Base-by-base conservation (phyloP, 1,140 invertebrate species). In the Cotesia typhae region DNA sequence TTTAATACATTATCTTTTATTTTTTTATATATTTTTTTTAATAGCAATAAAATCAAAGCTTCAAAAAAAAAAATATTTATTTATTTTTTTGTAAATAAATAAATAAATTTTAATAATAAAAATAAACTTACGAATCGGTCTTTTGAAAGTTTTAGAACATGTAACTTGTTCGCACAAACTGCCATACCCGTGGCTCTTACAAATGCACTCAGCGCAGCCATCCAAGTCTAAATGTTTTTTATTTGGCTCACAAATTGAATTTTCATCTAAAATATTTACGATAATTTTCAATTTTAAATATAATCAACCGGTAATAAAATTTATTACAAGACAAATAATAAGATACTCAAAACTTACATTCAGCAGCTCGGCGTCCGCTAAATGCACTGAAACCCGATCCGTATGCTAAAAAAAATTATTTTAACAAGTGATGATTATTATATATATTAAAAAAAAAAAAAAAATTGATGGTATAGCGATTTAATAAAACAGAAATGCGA, bases 171-270 rank as follows among this genome's bases (percentile, higher is more conserved):
- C 70, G 53, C 70, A 71, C 10, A 53, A 14, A 57, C 70, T 71
- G 6, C 70, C 70, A 17, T 71, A 71, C 12, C 70, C 70, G 12
- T 63, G 60, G 17, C 9, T 12, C 6, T 57, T 63, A 17, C 70
- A 71, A 37, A 71, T 38, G 35, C 70, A 71, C 53, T 71, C 70
- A 9, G 47, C 60, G 28, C 70, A 71, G 52, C 70, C 61, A 17
- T 65, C 59, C 60, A 64, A 28, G 14, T 71, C 61, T 37, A 71
- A 47, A 63, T 71, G 70, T 9, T 55, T 71, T 37, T 71, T 71
- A 17, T 17, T 35, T 38, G 70, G 70, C 52, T 71, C 59, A 35
- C 70, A 71, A 37, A 71, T 71, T 36, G 20, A 53, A 64, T 70
- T 70, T 63, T 70, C 69, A 57, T 51, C 69, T 70, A 55, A 4